Evolutionary conservation across 2,888 invertebrate species (phyloP), one percentile per base, ranked within the genome.

Genomic region (Cataglyphis livida): DNA sequence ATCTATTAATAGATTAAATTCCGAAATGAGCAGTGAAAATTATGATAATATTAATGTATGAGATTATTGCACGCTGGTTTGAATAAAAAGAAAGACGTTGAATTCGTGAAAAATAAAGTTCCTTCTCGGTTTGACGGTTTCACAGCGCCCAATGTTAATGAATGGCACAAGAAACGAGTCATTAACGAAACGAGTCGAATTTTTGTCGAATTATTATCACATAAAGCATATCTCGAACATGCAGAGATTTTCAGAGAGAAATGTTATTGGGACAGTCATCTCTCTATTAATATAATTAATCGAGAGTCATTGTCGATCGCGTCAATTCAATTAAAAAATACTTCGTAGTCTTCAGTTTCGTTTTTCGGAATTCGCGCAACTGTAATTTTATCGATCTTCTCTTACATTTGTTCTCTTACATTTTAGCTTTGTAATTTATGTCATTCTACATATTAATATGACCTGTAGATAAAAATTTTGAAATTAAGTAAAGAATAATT

Each of bases 311-410:
- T 48, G 38, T 28, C 51, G n/a, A 38, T 38, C 2, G 51, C 51
- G 21, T 7, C 35, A 25, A 70, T 18, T 79, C 78, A 79, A 79
- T 79, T 79, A 70, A 70, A 32, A 12, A 79, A 79, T 79, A 79
- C 32, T 79, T 70, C 9, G 59, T 66, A 70, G 59, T 35, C 68
- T 68, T 21, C 38, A 38, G 4, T 15, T 15, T 41, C 59, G 25
- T 44, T 79, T 70, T 44, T 7, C 44, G 25, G 21, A 51, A 78
- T 78, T 68, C 32, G 15, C 44, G 18, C 35, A 9, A 68, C n/a
- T 18, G 38, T 41, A 57, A 28, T 57, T 28, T 28, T 66, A 28
- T 28, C 18, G 18, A 32, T 51, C 7, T 15, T 25, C 0, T 12
- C 28, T 28, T n/a, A 21, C 66, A 48, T 75, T 64, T 48, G 64